These are phyloP conservation scores for Chlorodrepanis virens DNA, from an alignment of 2,113 vertebrate species.

Conservation along the genomic window DNA sequence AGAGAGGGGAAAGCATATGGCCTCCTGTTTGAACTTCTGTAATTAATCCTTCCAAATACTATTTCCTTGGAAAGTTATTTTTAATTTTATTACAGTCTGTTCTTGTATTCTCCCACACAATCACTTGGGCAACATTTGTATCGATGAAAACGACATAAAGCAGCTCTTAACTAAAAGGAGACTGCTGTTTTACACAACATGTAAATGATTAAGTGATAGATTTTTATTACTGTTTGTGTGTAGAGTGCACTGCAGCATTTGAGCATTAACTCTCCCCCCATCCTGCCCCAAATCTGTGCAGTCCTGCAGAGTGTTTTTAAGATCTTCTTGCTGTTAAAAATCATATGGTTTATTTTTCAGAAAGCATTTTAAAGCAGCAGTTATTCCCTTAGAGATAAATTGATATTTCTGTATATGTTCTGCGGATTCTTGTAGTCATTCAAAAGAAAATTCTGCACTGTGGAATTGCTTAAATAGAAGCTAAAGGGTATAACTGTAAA, in stretches of 20 bases:
- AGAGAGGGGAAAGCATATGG: constrained; percentile 67
- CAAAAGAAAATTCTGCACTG: neutral
- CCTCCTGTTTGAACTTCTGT: constrained; percentile 75
- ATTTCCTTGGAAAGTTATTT: constrained; percentile 77
- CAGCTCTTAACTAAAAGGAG: constrained; percentile 54
- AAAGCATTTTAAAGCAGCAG: neutral
- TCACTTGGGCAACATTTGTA: constrained; percentile 64
- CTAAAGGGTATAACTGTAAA: neutral
- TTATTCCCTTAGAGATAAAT: neutral
- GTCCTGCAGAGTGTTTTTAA: neutral
- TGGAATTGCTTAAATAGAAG: neutral
- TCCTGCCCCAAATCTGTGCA: neutral
- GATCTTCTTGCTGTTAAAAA: neutral
- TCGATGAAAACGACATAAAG: constrained; percentile 62
- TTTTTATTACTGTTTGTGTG: constrained; percentile 64
- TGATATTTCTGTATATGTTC: neutral
- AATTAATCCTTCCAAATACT: constrained; percentile 77
- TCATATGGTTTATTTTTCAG: neutral
- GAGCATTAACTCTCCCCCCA: neutral
- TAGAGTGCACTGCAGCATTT: neutral
- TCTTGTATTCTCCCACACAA: constrained; percentile 68
- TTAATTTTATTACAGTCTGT: constrained; percentile 73
- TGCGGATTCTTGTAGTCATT: neutral
- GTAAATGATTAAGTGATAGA: constrained; percentile 60
- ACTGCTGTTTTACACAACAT: constrained; percentile 56